phyloP scores from a whole-genome alignment of 1,140 invertebrate genomes.

The Euborellia annulipes region DNA sequence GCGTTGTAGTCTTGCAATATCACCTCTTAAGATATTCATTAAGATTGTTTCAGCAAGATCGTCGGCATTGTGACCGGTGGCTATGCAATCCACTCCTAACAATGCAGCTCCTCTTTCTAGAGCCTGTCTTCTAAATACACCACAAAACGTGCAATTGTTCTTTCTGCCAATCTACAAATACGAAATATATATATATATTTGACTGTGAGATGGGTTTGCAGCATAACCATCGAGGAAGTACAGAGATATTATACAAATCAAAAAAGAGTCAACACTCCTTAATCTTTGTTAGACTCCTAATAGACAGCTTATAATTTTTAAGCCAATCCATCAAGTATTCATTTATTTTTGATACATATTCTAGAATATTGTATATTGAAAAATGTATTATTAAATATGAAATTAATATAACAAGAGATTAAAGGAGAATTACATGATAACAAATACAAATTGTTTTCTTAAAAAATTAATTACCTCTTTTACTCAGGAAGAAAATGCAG shows the following conservation, averaged over 20 bases:
- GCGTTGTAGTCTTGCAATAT: slow-evolving; percentile 80
- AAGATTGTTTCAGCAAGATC: slow-evolving; percentile 97
- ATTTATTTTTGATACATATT: too few relatives aligned
- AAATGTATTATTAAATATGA: too few relatives aligned
- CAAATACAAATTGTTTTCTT: too few relatives aligned
- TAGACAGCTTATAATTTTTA: too few relatives aligned
- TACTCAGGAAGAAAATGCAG: too few relatives aligned
- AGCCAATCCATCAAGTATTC: too few relatives aligned
- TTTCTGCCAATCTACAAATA: slow-evolving; percentile 69
- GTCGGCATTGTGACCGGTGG: slow-evolving; percentile 98
- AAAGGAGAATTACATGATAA: too few relatives aligned
- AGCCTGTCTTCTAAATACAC: slow-evolving; percentile 91
- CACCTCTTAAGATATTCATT: slow-evolving; percentile 95
- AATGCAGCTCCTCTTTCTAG: slow-evolving; percentile 82
- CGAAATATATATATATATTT: slow-evolving; percentile 2
- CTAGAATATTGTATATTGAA: too few relatives aligned
- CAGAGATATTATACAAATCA: too few relatives aligned
- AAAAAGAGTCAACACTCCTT: neutral
- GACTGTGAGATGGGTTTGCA: neutral
- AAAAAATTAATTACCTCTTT: too few relatives aligned
- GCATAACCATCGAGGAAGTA: slow-evolving; percentile 1
- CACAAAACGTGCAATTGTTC: slow-evolving; percentile 99
- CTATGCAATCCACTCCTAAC: slow-evolving; percentile 81
- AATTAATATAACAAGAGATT: too few relatives aligned
- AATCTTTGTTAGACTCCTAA: neutral